These are phyloP conservation scores for Scaptomyza flava DNA, from an alignment of 2,888 invertebrate genomes.

Conservation along the genomic window DNA sequence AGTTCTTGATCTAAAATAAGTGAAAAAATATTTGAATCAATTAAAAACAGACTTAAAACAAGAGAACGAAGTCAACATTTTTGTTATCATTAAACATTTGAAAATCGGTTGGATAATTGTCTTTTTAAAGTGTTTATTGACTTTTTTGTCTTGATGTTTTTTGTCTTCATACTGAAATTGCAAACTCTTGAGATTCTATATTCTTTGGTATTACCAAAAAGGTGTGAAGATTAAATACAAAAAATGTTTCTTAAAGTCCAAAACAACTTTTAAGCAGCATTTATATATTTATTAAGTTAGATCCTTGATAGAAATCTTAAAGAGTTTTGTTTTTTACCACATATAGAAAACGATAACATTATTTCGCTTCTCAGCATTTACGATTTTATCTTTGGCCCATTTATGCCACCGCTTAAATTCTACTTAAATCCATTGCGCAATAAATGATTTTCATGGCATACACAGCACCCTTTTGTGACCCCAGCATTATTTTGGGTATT, in stretches of 20 bases:
- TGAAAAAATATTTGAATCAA: too few relatives aligned
- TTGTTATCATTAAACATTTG: too few relatives aligned
- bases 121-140: too few relatives aligned
- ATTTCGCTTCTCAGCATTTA: not conserved
- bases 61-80: too few relatives aligned
- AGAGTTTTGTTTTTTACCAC: not conserved
- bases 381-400: constrained; percentile 24
- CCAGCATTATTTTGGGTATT: constrained; percentile 60
- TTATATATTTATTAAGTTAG: not conserved
- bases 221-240: too few relatives aligned
- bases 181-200: too few relatives aligned
- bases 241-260: not conserved
- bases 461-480: constrained; percentile 50
- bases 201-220: too few relatives aligned
- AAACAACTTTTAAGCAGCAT: not conserved
- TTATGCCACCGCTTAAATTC: constrained; percentile 33
- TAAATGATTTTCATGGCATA: constrained; percentile 51
- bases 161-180: too few relatives aligned
- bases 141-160: too few relatives aligned
- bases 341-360: constrained; percentile 2
- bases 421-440: constrained; percentile 12
- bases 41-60: too few relatives aligned
- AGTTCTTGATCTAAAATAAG: too few relatives aligned
- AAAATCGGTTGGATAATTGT: too few relatives aligned
- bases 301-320: not conserved